Base-by-base conservation (phyloP, 2,888 invertebrate genomes). In the Diloba caeruleocephala region DNA sequence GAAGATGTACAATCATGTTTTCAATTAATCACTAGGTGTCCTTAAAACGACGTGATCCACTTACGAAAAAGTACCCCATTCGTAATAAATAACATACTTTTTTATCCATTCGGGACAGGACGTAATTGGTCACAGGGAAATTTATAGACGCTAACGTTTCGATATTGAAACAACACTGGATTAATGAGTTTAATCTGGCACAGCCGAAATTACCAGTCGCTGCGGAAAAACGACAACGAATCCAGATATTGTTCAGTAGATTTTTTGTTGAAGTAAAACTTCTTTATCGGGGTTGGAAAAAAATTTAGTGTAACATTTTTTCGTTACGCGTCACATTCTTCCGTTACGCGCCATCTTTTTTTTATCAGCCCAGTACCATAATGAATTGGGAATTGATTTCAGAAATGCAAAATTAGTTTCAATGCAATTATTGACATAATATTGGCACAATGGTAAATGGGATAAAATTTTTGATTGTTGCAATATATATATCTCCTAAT, bases 151-250 rank as follows among this genome's bases (percentile, higher is more conserved):
- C 76, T 72, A 71, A 67, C 52, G 67, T 71, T 57, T 63, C 74
- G 75, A 80, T 82, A 84, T 84, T 81, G 82, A 79, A 79, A 78
- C 79, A 76, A 77, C 74, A 69, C 72, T 62, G 69, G 81, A 85
- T 83, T 84, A 84, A 85, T 84, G 84, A 79, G 78, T 83, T 84
- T 80, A 76, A 79, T 79, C 76, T 68, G 59, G 49, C 43, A 26
- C 62, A 33, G 56, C 53, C 60, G 42, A 71, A 72, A 69, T 72
- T 74, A 61, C 60, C 55, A 74, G 56, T 51, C 57, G 54, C 55
- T 34, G 15, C 15, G 45, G 41, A 44, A 28, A 39, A 50, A 63
- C 43, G 23, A 34, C 34, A 39, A 58, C 14, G 14, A 46, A 28
- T 46, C 9, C 37, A 17, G 37, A 45, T 45, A 26, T 44, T 32